Percentiles rank a stretch among this genome's conserved stretches.
Conservation (phyloP, 2,797 vertebrate species). For the Esox lucius region DNA sequence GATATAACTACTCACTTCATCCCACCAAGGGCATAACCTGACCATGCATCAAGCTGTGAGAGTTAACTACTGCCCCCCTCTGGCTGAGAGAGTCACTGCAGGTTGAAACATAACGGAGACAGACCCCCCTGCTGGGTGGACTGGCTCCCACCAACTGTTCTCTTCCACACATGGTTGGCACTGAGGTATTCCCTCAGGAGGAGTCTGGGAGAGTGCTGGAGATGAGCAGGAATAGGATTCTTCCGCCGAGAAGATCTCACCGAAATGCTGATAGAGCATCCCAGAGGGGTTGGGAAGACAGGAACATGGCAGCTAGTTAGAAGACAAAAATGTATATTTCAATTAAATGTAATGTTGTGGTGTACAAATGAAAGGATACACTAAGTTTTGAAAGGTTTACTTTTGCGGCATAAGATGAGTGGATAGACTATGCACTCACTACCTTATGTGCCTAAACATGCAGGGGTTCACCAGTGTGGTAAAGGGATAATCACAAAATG, state of each 20-base stretch:
- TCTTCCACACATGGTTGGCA: not conserved
- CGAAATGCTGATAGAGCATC: not conserved
- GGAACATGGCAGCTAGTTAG: not conserved
- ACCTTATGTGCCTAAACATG: not conserved
- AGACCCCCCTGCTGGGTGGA: slow-evolving; percentile 12
- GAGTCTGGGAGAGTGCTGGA: not conserved
- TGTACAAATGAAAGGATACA: not conserved
- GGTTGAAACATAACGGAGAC: slow-evolving; percentile 9
- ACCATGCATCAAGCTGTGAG: slow-evolving; percentile 12
- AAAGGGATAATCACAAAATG: too few relatives aligned
- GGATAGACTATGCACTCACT: not conserved
- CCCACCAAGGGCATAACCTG: not conserved
- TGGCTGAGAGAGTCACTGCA: slow-evolving; percentile 48
- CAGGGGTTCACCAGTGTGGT: not conserved
- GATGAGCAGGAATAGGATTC: not conserved
- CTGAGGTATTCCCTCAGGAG: not conserved
- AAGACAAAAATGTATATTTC: not conserved
- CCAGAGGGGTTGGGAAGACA: not conserved
- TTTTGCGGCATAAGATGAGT: not conserved
- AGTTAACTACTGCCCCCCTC: slow-evolving; percentile 42
- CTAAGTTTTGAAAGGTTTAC: not conserved
- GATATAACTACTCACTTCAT: not conserved
- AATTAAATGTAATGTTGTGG: not conserved
- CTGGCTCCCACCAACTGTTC: slow-evolving; percentile 26
- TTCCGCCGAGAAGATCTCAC: slow-evolving; percentile 1